Evolutionary conservation across 2,113 vertebrate genomes (phyloP).

Genomic region (Calcarius ornatus): DNA sequence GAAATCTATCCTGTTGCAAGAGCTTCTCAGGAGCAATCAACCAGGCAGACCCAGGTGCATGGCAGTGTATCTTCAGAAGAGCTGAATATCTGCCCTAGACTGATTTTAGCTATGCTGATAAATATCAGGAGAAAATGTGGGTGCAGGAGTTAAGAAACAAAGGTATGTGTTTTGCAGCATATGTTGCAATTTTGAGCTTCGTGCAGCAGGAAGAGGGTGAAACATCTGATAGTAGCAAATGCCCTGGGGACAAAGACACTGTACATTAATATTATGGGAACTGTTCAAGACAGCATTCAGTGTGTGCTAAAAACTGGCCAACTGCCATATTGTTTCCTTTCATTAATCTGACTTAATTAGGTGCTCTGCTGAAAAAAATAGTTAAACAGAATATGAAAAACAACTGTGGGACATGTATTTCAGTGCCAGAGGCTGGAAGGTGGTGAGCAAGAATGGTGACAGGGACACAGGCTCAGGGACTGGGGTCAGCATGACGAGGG

Average conservation of each 20-base stretch:
- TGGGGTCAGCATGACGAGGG: rapidly evolving
- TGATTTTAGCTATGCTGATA: slow-evolving; percentile 26
- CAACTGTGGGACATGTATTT: background rate
- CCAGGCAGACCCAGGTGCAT: background rate
- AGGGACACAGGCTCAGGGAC: rapidly evolving
- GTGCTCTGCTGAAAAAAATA: background rate
- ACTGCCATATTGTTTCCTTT: background rate
- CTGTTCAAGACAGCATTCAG: background rate
- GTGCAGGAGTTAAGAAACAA: slow-evolving; percentile 27
- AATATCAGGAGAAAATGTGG: slow-evolving; percentile 5
- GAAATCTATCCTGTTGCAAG: background rate
- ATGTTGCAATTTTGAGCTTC: slow-evolving; percentile 48
- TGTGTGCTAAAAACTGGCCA: background rate
- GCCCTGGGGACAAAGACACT: background rate
- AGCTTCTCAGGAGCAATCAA: background rate
- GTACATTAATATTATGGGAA: slow-evolving; percentile 38
- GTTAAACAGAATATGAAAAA: background rate
- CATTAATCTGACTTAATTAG: background rate
- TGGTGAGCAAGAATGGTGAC: rapidly evolving
- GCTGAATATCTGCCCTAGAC: slow-evolving; percentile 3
- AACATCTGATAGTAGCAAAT: slow-evolving; percentile 41
- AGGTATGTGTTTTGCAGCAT: slow-evolving; percentile 40
- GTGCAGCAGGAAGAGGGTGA: background rate
- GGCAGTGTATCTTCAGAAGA: background rate
- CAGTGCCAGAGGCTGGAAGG: background rate